Evolutionary conservation across 2,797 vertebrate species (phyloP).

Genomic region (Sorex maritimensis): DNA sequence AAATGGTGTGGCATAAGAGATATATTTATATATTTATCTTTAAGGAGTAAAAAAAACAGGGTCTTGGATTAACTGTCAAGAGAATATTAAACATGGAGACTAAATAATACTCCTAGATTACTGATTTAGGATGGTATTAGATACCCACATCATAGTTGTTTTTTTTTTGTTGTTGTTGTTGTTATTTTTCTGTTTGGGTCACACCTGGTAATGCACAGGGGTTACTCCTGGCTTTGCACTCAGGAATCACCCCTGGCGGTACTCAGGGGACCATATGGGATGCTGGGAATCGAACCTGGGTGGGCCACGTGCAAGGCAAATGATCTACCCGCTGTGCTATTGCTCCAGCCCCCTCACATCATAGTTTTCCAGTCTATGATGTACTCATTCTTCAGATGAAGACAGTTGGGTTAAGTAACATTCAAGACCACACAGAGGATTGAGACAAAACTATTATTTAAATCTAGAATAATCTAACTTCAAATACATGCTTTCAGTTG

Average conservation of each 20-base stretch:
- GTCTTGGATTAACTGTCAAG: constrained; percentile 7
- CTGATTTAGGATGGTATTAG: neutral
- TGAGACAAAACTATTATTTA: neutral
- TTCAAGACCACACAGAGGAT: neutral
- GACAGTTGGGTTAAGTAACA: neutral
- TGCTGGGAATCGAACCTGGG: too few relatives aligned
- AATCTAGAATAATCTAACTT: neutral
- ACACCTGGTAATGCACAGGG: too few relatives aligned
- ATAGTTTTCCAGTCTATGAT: neutral
- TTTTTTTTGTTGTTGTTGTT: too few relatives aligned
- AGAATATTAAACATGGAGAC: neutral
- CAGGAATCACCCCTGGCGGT: too few relatives aligned
- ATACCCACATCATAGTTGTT: neutral
- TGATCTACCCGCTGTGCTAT: too few relatives aligned
- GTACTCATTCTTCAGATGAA: neutral
- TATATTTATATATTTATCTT: constrained; percentile 16
- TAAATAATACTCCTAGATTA: neutral
- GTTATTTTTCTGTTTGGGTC: too few relatives aligned
- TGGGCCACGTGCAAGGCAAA: too few relatives aligned
- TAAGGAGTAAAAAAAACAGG: neutral
- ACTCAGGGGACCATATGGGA: too few relatives aligned
- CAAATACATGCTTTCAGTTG: neutral
- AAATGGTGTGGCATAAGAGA: neutral
- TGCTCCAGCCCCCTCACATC: neutral
- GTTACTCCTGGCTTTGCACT: too few relatives aligned